A percentile compares a stretch with the other conserved stretches of the same genome.
Conservation (phyloP, 1,140 invertebrate genomes). For the Armadillidium nasatum region DNA sequence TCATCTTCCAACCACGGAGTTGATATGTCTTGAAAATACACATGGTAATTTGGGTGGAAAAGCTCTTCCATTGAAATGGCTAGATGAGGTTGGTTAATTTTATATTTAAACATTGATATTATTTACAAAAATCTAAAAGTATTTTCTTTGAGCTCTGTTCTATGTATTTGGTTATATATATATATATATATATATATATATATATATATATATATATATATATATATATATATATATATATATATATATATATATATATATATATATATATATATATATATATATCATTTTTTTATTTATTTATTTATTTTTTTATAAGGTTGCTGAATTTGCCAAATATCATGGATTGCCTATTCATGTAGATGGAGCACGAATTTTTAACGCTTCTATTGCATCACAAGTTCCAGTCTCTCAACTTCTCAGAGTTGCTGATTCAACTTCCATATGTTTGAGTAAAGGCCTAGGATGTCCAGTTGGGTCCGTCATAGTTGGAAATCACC, state of each 20-base stretch:
- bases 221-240: too few relatives aligned
- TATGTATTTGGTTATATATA: too few relatives aligned
- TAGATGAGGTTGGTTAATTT: slow-evolving; percentile 59
- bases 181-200: too few relatives aligned
- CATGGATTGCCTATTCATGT: slow-evolving; percentile 71
- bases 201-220: too few relatives aligned
- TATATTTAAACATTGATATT: too few relatives aligned
- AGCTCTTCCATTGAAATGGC: slow-evolving; percentile 70
- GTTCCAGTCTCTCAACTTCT: slow-evolving; percentile 10
- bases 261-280: too few relatives aligned
- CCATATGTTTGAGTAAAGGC: slow-evolving; percentile 78
- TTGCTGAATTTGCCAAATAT: slow-evolving; percentile 60
- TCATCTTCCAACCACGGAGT: slow-evolving; percentile 71
- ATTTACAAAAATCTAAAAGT: too few relatives aligned
- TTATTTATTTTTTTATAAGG: slow-evolving; percentile 46
- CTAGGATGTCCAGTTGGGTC: slow-evolving; percentile 85
- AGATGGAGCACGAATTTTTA: slow-evolving; percentile 67
- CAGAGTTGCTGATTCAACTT: slow-evolving; percentile 1
- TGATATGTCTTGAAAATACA: slow-evolving; percentile 87
- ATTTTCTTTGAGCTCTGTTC: too few relatives aligned
- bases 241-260: too few relatives aligned
- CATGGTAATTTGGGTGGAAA: slow-evolving; percentile 83
- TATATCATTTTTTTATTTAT: too few relatives aligned
- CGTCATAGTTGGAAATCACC: slow-evolving; percentile 66
- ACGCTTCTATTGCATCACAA: slow-evolving; percentile 4